Base-by-base conservation (phyloP, 92 coral and sea anemone species). In the Epizoanthus rinbou region DNA sequence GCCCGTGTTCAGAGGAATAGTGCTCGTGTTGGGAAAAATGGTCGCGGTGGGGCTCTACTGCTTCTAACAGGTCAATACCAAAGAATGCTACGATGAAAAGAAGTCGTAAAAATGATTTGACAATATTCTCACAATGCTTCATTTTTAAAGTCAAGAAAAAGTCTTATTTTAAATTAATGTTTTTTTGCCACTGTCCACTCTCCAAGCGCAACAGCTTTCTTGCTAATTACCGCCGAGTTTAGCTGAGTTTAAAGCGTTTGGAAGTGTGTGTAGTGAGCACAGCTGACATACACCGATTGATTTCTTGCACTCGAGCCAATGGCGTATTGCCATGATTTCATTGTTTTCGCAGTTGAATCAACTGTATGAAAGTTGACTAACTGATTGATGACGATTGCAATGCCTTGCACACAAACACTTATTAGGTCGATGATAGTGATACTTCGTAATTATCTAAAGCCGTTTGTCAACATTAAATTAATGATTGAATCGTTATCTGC, bases 11-110 rank as follows among this genome's bases (percentile, higher is more conserved):
- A 39, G 91, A 84, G 0, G 89, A 85, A 76, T 64, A 92, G 58
- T 97, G 99, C 7, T 92, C 92, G 87, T 97, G 99, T 54, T 94
- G 86, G 41, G 95, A 95, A 53, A 97, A 89, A 11, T 97, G 89
- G 74, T 97, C 99, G 52, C 83, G 71, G 62, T 94, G 94, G 9
- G 94, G 99, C 50, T 89, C 90, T 4, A 92, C 95, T 5, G 85
- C 54, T 37, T 57, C 74, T 3, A 54, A 8, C 11, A 2, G 15
- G n/a, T 33, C 69, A 3, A 65, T n/a, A 25, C 68, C 45, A 52
- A 73, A 59, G 39, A 19, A 22, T 13, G 22, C 18, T n/a, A 47
- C 47, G 33, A 70, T 19, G 3, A 76, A 76, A 76, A 37, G 24
- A 25, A 74, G 31, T 39, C 23, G 47, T 35, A 85, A 6, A 11